Evolutionary conservation across 2,113 vertebrate genomes (phyloP).

Genomic region (Puntigrus tetrazona): DNA sequence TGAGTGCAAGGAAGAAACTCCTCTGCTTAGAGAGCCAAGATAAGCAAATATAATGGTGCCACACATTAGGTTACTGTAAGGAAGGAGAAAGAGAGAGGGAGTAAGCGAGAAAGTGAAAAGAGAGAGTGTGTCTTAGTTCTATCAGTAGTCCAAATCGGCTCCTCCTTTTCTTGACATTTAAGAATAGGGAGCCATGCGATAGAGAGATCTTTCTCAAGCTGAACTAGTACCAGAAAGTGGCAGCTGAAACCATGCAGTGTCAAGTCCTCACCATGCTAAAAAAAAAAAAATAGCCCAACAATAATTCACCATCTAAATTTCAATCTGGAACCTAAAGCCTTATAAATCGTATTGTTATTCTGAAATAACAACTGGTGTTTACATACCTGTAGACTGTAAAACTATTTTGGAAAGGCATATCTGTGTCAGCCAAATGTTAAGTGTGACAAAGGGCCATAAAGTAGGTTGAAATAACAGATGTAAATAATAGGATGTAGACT

Average conservation of each 20-base stretch:
- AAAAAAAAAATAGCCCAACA: neutral
- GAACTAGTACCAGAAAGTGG: slow-evolving; percentile 13
- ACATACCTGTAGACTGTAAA: slow-evolving; percentile 12
- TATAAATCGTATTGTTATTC: neutral
- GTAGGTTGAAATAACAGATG: slow-evolving; percentile 17
- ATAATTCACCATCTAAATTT: neutral
- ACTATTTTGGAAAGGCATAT: neutral
- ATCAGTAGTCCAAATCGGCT: slow-evolving; percentile 36
- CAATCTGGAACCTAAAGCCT: neutral
- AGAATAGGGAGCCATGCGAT: slow-evolving; percentile 46
- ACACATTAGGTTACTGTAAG: slow-evolving; percentile 57
- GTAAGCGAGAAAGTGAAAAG: slow-evolving; percentile 32
- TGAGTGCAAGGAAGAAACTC: slow-evolving; percentile 49
- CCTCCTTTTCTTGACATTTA: slow-evolving; percentile 47
- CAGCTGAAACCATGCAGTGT: slow-evolving; percentile 12
- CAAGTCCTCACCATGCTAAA: neutral
- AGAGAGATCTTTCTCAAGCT: slow-evolving; percentile 40
- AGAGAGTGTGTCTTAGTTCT: slow-evolving; percentile 41
- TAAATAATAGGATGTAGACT: slow-evolving; percentile 25
- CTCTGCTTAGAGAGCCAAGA: slow-evolving; percentile 48
- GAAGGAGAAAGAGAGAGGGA: slow-evolving; percentile 38
- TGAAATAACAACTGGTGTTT: neutral
- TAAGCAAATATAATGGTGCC: slow-evolving; percentile 59
- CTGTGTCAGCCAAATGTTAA: slow-evolving; percentile 23
- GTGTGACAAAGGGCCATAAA: slow-evolving; percentile 3